Percentiles rank a stretch among this genome's conserved stretches.
phyloP scores from a whole-genome alignment of 2,113 vertebrate genomes.

The Lepus europaeus region DNA sequence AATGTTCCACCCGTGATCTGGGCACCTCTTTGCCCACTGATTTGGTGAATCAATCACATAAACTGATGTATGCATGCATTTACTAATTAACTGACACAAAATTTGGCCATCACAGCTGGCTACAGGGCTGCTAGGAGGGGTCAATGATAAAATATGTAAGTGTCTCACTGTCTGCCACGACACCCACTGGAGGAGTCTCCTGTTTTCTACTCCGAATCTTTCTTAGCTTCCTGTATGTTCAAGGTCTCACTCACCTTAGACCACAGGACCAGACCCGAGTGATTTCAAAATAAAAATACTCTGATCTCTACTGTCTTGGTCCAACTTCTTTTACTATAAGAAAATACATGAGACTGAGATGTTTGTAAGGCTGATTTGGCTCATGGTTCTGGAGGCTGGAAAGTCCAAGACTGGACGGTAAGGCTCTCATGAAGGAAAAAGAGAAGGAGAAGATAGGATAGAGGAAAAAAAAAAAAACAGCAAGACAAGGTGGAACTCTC shows the following conservation, averaged over 20 bases:
- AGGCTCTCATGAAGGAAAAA: too few species aligned
- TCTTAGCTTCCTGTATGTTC: not conserved
- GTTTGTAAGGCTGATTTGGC: too few species aligned
- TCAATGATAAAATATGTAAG: not conserved
- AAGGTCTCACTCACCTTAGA: not conserved
- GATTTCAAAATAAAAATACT: slow-evolving; percentile 19
- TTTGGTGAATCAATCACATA: too few species aligned
- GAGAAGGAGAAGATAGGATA: too few species aligned
- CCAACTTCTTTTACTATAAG: too few species aligned
- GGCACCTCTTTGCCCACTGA: not conserved
- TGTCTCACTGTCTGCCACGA: not conserved
- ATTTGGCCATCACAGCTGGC: not conserved
- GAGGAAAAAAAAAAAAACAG: too few species aligned
- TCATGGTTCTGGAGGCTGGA: too few species aligned
- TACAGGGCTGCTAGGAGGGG: not conserved
- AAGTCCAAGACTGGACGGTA: too few species aligned
- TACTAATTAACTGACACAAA: not conserved
- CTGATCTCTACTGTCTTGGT: not conserved
- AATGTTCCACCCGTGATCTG: not conserved
- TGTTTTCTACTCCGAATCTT: not conserved
- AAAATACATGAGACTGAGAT: too few species aligned
- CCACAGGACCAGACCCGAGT: not conserved
- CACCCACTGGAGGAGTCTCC: not conserved
- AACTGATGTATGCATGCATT: not conserved
- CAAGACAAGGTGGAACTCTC: too few species aligned